Evolutionary conservation across 2,113 vertebrate genomes (phyloP).

Genomic region (Macaca mulatta): DNA sequence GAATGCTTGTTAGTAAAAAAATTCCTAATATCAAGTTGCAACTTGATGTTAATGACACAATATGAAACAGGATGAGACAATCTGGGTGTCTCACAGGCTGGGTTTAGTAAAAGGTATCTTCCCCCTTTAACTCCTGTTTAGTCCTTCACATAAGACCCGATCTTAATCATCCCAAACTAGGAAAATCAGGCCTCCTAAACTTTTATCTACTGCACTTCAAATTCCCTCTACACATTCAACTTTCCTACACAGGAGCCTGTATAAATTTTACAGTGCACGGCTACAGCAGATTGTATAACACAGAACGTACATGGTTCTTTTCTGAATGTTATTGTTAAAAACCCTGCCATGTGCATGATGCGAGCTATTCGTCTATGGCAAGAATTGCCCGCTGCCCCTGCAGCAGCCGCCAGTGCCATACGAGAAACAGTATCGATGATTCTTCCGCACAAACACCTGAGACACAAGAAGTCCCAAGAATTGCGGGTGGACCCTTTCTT

Average conservation of each 20-base stretch:
- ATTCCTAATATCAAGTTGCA: not conserved
- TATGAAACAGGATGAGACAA: not conserved
- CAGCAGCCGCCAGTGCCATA: accelerated
- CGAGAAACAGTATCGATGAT: not conserved
- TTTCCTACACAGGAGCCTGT: not conserved
- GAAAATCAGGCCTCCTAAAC: not conserved
- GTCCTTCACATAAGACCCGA: not conserved
- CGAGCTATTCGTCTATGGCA: not conserved
- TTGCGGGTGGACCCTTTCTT: not conserved
- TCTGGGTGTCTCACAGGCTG: not conserved
- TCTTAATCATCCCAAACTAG: not conserved
- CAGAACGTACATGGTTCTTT: not conserved
- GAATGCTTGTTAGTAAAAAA: not conserved
- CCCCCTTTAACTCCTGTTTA: not conserved
- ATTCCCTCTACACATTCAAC: too few relatives aligned
- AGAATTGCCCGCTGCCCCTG: accelerated
- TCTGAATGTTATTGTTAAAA: not conserved
- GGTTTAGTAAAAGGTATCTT: not conserved
- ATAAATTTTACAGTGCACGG: accelerated
- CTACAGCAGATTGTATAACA: not conserved
- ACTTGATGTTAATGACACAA: slow-evolving; percentile 37
- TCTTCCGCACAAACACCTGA: not conserved
- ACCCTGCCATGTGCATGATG: not conserved
- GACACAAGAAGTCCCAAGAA: not conserved
- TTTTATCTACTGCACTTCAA: not conserved